Percentiles rank a stretch among this genome's conserved stretches.
phyloP scores from a whole-genome alignment of 2,113 vertebrate genomes.

The Phyllostomus discolor region DNA sequence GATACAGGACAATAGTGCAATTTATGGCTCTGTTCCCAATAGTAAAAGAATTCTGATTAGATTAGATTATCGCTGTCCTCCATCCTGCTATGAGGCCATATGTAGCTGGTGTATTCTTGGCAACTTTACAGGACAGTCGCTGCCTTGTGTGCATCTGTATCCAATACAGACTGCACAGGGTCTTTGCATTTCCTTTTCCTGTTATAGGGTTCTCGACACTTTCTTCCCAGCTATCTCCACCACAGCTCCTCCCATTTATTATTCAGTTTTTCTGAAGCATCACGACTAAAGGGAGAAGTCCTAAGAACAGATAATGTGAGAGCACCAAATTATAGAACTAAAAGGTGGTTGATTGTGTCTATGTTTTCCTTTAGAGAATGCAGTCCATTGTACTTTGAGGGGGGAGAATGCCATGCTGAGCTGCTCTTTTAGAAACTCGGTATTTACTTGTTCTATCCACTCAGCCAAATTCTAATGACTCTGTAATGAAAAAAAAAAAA shows the following conservation, averaged over 20 bases:
- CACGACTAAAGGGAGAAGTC: constrained; percentile 7
- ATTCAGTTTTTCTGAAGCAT: constrained; percentile 50
- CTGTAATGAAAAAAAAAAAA: constrained; percentile 22
- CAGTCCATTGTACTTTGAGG: constrained; percentile 31
- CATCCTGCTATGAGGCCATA: background rate
- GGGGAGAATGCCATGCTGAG: constrained; percentile 24
- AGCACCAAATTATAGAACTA: constrained; percentile 45
- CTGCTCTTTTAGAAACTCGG: constrained; percentile 42
- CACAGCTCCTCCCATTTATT: constrained; percentile 21
- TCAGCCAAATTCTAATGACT: constrained; percentile 59
- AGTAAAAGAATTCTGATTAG: constrained; percentile 46
- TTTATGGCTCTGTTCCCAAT: constrained; percentile 14
- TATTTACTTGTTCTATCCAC: constrained; percentile 44
- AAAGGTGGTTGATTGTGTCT: constrained; percentile 26
- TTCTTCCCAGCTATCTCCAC: constrained; percentile 1
- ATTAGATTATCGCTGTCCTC: background rate
- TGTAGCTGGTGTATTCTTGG: constrained; percentile 37
- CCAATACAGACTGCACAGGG: background rate
- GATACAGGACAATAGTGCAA: background rate
- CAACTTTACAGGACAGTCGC: constrained; percentile 23
- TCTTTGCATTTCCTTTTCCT: constrained; percentile 55
- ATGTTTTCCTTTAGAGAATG: constrained; percentile 17
- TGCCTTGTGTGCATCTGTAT: constrained; percentile 56
- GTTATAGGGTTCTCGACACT: constrained; percentile 33
- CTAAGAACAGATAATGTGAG: background rate